Evolutionary conservation across 2,888 invertebrate species (phyloP).

Genomic region (Oligia fasciuncula): DNA sequence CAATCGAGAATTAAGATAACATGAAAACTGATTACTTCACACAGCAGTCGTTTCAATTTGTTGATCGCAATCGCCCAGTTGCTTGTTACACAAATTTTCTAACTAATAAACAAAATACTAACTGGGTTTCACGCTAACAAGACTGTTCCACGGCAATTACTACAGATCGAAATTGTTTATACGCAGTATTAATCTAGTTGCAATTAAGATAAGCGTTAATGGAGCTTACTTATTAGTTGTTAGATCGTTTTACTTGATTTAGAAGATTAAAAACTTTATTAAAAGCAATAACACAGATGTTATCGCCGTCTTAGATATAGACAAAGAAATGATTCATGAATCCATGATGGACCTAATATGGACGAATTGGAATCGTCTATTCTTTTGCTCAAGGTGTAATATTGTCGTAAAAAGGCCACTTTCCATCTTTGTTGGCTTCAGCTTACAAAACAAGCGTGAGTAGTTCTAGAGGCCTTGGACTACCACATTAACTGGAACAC

Average conservation of each 20-base stretch:
- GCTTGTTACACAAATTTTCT: slow-evolving; percentile 49
- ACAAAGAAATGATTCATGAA: slow-evolving; percentile 25
- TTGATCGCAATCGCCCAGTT: slow-evolving; percentile 32
- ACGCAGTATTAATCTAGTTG: slow-evolving; percentile 39
- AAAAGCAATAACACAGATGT: slow-evolving; percentile 12
- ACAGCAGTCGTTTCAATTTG: slow-evolving; percentile 19
- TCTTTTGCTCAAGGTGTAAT: slow-evolving; percentile 29
- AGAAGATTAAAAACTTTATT: slow-evolving; percentile 30
- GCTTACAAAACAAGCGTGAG: slow-evolving; percentile 68
- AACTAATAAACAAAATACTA: slow-evolving; percentile 44
- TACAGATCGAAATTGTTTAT: slow-evolving; percentile 38
- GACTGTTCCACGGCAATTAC: slow-evolving; percentile 45
- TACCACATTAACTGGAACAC: slow-evolving; percentile 71
- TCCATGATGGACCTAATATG: slow-evolving; percentile 5
- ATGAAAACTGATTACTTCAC: slow-evolving; percentile 42
- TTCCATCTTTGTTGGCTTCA: slow-evolving; percentile 63
- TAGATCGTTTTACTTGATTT: slow-evolving; percentile 18
- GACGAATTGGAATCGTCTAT: slow-evolving; percentile 11
- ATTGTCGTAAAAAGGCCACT: slow-evolving; percentile 31
- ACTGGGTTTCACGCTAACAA: slow-evolving; percentile 47
- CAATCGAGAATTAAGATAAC: slow-evolving; percentile 28
- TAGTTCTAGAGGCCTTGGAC: slow-evolving; percentile 80
- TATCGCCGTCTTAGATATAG: not conserved
- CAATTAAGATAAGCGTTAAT: slow-evolving; percentile 47
- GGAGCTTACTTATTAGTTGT: slow-evolving; percentile 14